Base-by-base conservation (phyloP, 2,888 invertebrate species). In the Dicyrtomina minuta region DNA sequence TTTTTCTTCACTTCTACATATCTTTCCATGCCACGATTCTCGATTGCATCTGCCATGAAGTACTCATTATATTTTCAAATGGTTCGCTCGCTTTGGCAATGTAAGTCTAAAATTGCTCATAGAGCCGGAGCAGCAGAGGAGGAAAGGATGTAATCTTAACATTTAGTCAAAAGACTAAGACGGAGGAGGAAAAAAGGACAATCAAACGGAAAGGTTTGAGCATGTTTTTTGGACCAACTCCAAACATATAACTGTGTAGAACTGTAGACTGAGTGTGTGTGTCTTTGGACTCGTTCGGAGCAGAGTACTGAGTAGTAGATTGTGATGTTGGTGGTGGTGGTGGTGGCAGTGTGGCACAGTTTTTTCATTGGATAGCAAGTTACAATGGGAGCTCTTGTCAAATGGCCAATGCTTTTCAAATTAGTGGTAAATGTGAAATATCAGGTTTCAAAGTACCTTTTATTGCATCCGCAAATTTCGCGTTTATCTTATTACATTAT, bases 401-500 rank as follows among this genome's bases (percentile, higher is more conserved):
- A 58, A 58, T 58, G 39, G 58, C 58, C 58, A 58, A 41, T 39
- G 58, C 58, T 58, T 22, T 41, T 58, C 41, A 58, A 58, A 58
- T 58, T 58, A 58, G 58, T 58, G 58, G 58, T 58, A 58, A 58
- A 58, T 58, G 58, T 58, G 39, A 58, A 58, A 58, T 58, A 58
- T 58, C 22, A 39, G 39, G 58, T 20, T 58, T 58, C 41, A 39
- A 58, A 58, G 41, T 41, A 58, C 58, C 58, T 58, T 58, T 58
- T 58, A 58, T 58, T 58, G 24, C 53, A 39, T 39, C 58, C 58
- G 58, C 58, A 20, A n/a, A 58, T 41, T 58, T 58, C 27, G 39
- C 58, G 41, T 53, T 53, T 53, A 22, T 26, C 24, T 53, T 49
- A 3, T 49, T 49, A 49, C 22, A 20, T 49, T 22, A 49, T 49